Percentiles rank a stretch among this genome's conserved stretches.
Conservation (phyloP, 2,888 invertebrate species). For the Cataglyphis cursor region DNA sequence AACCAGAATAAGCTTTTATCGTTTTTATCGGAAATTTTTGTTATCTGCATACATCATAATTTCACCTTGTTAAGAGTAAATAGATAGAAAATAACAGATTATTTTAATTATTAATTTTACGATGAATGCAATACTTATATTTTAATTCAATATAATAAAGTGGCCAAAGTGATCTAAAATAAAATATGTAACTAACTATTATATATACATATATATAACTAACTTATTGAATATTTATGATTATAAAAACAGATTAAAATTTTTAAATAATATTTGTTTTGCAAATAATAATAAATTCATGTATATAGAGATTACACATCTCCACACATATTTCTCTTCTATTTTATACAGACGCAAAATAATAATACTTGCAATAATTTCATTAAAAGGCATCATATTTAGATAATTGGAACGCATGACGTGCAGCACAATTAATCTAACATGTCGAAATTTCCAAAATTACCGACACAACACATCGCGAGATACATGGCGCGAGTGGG, state of each 20-base stretch:
- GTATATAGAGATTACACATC: neutral
- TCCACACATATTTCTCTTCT: neutral
- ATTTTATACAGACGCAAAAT: neutral
- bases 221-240: constrained; percentile 1
- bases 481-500: constrained; percentile 60
- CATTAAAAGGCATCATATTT: neutral
- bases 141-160: neutral
- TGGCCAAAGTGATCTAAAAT: neutral
- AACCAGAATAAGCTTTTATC: constrained; percentile 21
- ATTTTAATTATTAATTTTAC: constrained; percentile 6
- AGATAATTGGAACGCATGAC: neutral
- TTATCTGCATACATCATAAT: neutral
- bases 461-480: constrained; percentile 71
- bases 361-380: constrained; percentile 3
- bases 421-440: constrained; percentile 62
- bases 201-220: too few species aligned
- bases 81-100: neutral
- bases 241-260: neutral
- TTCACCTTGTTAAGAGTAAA: neutral
- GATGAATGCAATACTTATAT: neutral
- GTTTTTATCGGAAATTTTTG: constrained; percentile 4
- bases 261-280: neutral
- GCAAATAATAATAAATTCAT: neutral
- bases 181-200: neutral
- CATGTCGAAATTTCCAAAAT: constrained; percentile 72